These are phyloP conservation scores for Cantharis nigra DNA, from an alignment of 2,888 invertebrate genomes.

Conservation along the genomic window DNA sequence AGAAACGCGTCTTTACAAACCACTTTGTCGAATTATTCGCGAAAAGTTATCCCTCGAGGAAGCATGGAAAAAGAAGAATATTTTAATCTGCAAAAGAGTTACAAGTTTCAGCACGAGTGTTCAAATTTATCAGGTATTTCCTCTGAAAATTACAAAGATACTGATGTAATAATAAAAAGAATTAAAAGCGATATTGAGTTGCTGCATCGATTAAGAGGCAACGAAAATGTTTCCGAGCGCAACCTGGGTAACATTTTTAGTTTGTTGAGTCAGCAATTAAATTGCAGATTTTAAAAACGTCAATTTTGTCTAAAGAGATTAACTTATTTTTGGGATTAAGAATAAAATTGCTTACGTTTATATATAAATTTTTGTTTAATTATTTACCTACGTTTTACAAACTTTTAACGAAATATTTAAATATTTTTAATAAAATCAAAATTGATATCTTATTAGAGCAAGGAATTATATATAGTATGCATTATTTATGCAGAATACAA, in stretches of 20 bases:
- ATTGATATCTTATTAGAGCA: neutral
- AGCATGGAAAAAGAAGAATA: neutral
- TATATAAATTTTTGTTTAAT: neutral
- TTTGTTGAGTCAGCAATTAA: neutral
- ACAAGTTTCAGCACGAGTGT: constrained; percentile 26
- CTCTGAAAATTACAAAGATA: constrained; percentile 16
- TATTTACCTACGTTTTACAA: too few relatives aligned
- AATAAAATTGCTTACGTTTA: neutral
- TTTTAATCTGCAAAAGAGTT: neutral
- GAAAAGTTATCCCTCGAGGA: neutral
- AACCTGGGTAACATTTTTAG: neutral
- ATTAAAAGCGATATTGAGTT: constrained; percentile 6
- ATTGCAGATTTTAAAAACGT: neutral
- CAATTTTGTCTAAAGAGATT: neutral
- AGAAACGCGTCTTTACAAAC: constrained; percentile 11
- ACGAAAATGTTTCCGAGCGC: neutral
- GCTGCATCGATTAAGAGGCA: neutral
- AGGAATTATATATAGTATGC: neutral
- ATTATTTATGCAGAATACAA: neutral
- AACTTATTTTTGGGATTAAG: neutral
- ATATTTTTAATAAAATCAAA: neutral
- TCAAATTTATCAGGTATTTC: neutral
- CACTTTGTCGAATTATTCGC: constrained; percentile 9
- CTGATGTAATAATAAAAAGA: constrained; percentile 1
- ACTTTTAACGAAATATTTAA: too few relatives aligned